Conservation (phyloP, 2,888 invertebrate species). For the Eutolmus rufibarbis region DNA sequence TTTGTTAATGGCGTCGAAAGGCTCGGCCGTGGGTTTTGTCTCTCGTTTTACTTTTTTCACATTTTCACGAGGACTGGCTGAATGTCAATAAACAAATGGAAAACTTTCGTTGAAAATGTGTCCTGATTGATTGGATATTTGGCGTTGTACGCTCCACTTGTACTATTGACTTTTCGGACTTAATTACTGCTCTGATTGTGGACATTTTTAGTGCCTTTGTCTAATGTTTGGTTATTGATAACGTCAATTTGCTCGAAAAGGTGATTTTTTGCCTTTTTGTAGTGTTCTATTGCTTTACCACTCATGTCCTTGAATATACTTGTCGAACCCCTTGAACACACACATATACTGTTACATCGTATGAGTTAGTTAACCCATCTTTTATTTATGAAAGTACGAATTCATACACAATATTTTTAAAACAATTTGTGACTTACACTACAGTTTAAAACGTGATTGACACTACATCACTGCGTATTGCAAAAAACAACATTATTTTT, state of each 20-base stretch:
- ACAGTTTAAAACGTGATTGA: too few relatives aligned
- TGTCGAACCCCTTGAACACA: background rate
- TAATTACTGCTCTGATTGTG: conserved; percentile 47
- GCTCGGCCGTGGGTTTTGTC: conserved; percentile 19
- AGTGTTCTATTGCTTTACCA: background rate
- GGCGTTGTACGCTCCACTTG: conserved; percentile 40
- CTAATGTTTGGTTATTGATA: conserved; percentile 34
- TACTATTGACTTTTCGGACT: conserved; percentile 45
- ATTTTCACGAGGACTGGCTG: conserved; percentile 45
- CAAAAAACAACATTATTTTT: too few relatives aligned
- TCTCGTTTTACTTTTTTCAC: conserved; percentile 26
- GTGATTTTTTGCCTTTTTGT: background rate
- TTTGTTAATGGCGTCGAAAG: conserved; percentile 29
- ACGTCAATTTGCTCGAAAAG: conserved; percentile 20
- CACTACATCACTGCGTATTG: too few relatives aligned
- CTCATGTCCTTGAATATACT: background rate
- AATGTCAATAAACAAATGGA: conserved; percentile 48
- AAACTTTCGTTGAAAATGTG: conserved; percentile 42
- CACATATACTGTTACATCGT: background rate
- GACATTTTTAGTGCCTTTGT: conserved; percentile 40
- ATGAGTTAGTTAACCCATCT: background rate
- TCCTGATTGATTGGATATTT: conserved; percentile 47
- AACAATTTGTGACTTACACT: too few relatives aligned
- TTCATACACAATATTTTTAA: too few relatives aligned
- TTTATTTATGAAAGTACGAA: too few relatives aligned